Base-by-base conservation (phyloP, 1,140 invertebrate genomes). In the Heliconius himera region DNA sequence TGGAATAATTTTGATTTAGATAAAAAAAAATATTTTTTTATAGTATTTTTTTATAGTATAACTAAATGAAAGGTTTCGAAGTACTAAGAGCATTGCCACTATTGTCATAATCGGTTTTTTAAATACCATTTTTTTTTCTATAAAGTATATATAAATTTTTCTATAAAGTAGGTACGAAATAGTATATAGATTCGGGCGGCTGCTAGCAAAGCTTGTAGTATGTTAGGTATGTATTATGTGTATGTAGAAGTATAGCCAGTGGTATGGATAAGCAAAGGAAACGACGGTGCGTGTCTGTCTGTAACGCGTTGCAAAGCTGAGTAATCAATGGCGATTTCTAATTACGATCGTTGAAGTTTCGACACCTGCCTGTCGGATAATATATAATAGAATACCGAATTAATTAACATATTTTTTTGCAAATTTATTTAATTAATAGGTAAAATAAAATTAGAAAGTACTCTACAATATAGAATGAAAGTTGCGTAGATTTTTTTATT, bases 301-400 rank as follows among this genome's bases (percentile, higher is more conserved):
- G 60, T 76, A 76, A 70, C 36, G 49, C 78, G 71, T 51, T 36
- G 70, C 56, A 70, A 72, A 77, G 80, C 56, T 70, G 74, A 49
- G 54, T 82, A 83, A 86, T 83, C 81, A 81, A 86, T 83, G 77
- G 76, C 80, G 83, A 84, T 86, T 86, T 86, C 83, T 86, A 86
- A 84, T 84, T 81, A 81, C 81, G 54, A 51, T 76, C 71, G 75
- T 54, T 82, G 80, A 41, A 74, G 70, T 71, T 81, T 76, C 78
- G 79, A 74, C 70, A 78, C 71, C 73, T 51, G 74, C 20, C 70
- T 79, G 73, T 60, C 20, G 75, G 71, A n/a, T 80, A 22, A 72
- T 80, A 8, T 26, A 66, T 29, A 16, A 66, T n/a, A n/a, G n/a
- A n/a, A n/a, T 3, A 26, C 3, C 26, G 4, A 66, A 66, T n/a